Base-by-base conservation (phyloP, 2,888 invertebrate genomes). In the Drosophila birchii region DNA sequence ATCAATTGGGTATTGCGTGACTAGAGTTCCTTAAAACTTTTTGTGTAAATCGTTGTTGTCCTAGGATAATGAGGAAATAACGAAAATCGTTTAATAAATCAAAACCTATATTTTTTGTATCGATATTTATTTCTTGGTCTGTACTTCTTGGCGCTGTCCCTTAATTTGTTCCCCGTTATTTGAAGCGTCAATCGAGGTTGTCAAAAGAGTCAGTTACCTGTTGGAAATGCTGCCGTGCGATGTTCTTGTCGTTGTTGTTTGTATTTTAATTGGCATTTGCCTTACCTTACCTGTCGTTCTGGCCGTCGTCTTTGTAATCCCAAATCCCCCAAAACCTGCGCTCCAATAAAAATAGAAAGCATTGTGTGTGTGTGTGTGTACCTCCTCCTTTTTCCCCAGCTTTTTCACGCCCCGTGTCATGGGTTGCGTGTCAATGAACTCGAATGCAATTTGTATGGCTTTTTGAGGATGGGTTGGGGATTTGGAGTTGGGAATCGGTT, bases 381-480 rank as follows among this genome's bases (percentile, higher is more conserved):
- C 39, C 54, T 47, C 39, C 36, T 49, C 26, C 36, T 26, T 39
- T 16, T 36, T 16, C 34, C 34, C 16, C n/a, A 23, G 34, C 39
- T 16, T 55, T 39, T 55, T 70, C 84, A 77, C 82, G 76, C 53
- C 69, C 51, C 72, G 74, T 63, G 83, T 66, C 71, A 63, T 63
- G 85, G 73, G 70, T 56, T 73, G 80, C 81, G 85, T 89, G 86
- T 86, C 89, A 86, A 87, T 86, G 86, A 86, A 86, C 86, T 61
- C 76, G 67, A 85, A 79, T 80, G 86, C 88, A 73, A 88, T 88
- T 88, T 83, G 76, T 80, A 86, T 80, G 84, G 88, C 86, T 84
- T 84, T 71, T 55, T 51, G 53, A 26, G 45, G 39, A 26, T 47
- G 32, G 43, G 38, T 32, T 32, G 11, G 29, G 57, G 47, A 18